Conservation (phyloP, 1,140 invertebrate genomes). For the Chironomus striatipennis region DNA sequence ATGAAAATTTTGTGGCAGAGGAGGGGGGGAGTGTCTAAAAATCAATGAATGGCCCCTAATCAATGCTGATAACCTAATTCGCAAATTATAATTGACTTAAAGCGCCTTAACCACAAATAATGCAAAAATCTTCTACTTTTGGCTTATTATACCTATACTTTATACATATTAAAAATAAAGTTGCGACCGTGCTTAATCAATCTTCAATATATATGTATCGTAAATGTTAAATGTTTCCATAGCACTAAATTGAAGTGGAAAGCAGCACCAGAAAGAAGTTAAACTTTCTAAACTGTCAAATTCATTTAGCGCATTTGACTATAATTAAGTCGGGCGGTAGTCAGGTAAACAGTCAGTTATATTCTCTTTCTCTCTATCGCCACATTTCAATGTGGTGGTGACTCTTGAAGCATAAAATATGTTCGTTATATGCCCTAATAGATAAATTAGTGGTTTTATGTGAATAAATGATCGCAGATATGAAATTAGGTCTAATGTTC, state of each 20-base stretch:
- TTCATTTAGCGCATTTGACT: constrained; percentile 2
- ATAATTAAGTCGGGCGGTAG: neutral
- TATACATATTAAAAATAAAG: no score
- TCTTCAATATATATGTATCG: neutral
- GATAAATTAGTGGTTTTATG: constrained; percentile 8
- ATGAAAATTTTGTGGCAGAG: no score
- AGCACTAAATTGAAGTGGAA: no score
- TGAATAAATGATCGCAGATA: constrained; percentile 14
- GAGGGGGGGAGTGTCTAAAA: no score
- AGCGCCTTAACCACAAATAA: no score
- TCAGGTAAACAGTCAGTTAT: neutral
- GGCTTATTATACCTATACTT: no score
- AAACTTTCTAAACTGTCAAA: constrained; percentile 13
- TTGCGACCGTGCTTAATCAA: constrained; percentile 1
- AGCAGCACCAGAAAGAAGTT: neutral
- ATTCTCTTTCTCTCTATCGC: neutral
- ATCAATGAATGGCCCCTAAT: no score
- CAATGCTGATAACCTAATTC: no score
- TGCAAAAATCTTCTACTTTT: no score
- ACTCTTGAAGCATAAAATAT: constrained; percentile 14
- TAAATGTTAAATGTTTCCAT: no score
- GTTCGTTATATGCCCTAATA: constrained; percentile 12
- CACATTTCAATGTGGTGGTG: neutral
- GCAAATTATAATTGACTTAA: no score
- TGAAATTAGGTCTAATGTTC: no score